Base-by-base conservation (phyloP, 1,140 invertebrate genomes). In the Pseudoatta argentina region DNA sequence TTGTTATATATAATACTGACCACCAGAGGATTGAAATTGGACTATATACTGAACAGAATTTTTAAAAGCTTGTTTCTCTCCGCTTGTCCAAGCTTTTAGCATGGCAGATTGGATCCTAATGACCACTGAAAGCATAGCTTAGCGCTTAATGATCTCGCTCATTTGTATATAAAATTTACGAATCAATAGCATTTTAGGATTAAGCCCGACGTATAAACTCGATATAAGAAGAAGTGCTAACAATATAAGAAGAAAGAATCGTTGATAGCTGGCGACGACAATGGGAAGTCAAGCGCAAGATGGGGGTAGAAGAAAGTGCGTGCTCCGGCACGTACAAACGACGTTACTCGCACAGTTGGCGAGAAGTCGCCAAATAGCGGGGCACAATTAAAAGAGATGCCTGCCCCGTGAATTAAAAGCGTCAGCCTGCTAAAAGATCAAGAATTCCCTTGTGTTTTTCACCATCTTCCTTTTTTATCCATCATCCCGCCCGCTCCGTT, bases 371-470 rank as follows among this genome's bases (percentile, higher is more conserved):
- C 34, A 53, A 53, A 72, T 71, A 55, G 67, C 21, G 48, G 57
- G 71, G 57, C 66, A 79, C 92, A 92, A 94, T 94, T 93, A 93
- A 94, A 89, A 93, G 79, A 88, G 89, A 91, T 91, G 87, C 83
- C 63, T 87, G 85, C 83, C 89, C 91, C 78, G 88, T 86, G 91
- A 94, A 94, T 94, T 93, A 93, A 93, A 94, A 93, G 91, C 92
- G 89, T 91, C 92, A 91, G 91, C 88, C 88, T 88, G 91, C 93
- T 93, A 93, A 93, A 89, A 94, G 93, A 94, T 94, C 91, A 93
- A 93, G 88, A 93, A 93, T 91, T 91, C 88, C 71, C 88, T 87
- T 85, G 90, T 85, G 86, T 93, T 91, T 92, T 77, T 88, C 87
- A 63, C 59, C 69, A 8, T 51, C 51, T 53, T 64, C 12, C 59